Base-by-base conservation (phyloP, 2,797 vertebrate genomes). In the Pagetopsis macropterus region DNA sequence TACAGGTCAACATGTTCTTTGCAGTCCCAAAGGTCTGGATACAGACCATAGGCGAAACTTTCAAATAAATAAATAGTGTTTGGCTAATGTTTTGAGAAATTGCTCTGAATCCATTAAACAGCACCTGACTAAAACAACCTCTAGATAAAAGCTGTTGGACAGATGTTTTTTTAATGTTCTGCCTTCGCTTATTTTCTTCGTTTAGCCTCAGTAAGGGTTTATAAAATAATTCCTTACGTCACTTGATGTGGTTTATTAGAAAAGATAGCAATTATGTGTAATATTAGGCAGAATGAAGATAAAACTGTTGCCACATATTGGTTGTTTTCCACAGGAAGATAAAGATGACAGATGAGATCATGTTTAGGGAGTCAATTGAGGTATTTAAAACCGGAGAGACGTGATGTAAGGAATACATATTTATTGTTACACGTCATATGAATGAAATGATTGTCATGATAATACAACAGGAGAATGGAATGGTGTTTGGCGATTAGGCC, bases 291-390 rank as follows among this genome's bases (percentile, higher is more conserved):
- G 21, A 50, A 44, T 46, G 27, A 75, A 65, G 37, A 70, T 37
- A 45, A 59, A 63, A 63, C 50, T 1, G 9, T 70, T 58, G 45
- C 31, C 17, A 8, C 23, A 41, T 16, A 46, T 21, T 37, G 48
- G 12, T 31, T 65, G 9, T 63, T 63, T 72, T 70, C 40, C 49
- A 61, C 56, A 43, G n/a, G 65, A 70, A 72, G 40, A 62, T 75
- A 75, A 78, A 75, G 57, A 49, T 60, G 72, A 76, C 43, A 50
- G 64, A 79, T 82, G 52, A 75, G 44, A 66, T 60, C 70, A 69
- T 57, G 65, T 82, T 84, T 52, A 19, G 11, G 31, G 40, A 63
- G 71, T 75, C 76, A 70, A 75, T 68, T 12, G 40, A 75, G 37
- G 31, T 52, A 19, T 19, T 19, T 19, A 19, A 19, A 19, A 19